phyloP scores from a whole-genome alignment of 2,797 vertebrate species.

The Phataginus tetradactyla region DNA sequence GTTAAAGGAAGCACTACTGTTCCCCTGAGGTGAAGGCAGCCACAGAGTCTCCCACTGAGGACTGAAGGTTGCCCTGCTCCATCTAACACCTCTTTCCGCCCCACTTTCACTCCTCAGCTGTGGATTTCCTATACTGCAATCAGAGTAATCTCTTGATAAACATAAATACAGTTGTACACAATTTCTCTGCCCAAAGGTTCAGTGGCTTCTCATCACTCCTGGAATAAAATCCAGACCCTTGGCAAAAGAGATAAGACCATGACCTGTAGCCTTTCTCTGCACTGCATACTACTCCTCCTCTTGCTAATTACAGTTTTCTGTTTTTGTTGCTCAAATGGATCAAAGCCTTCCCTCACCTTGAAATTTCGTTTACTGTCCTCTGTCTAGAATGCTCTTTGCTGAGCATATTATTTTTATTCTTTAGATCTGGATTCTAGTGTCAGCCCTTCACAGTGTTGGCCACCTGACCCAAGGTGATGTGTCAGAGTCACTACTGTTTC shows the following conservation, averaged over 20 bases:
- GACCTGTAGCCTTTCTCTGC: neutral
- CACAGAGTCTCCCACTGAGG: neutral
- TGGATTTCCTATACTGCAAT: neutral
- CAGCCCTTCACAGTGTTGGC: neutral
- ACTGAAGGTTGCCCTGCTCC: accelerated
- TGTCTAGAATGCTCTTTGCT: neutral
- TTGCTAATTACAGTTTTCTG: neutral
- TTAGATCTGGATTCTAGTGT: too few relatives aligned
- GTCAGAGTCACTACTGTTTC: too few relatives aligned
- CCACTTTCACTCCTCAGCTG: neutral
- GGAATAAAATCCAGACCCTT: neutral
- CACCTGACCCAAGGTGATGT: neutral
- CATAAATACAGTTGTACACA: too few relatives aligned
- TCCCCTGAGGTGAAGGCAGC: neutral
- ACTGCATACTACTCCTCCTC: neutral
- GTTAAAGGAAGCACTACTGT: neutral
- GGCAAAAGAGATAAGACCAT: neutral
- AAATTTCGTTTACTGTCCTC: neutral
- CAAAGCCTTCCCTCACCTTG: neutral
- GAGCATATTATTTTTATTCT: neutral
- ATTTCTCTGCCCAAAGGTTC: neutral
- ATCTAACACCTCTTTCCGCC: neutral
- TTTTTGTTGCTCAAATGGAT: neutral
- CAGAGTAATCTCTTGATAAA: neutral
- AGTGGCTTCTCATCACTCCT: neutral